phyloP scores from a whole-genome alignment of 2,113 vertebrate genomes.

The Machaerirhynchus nigripectus region DNA sequence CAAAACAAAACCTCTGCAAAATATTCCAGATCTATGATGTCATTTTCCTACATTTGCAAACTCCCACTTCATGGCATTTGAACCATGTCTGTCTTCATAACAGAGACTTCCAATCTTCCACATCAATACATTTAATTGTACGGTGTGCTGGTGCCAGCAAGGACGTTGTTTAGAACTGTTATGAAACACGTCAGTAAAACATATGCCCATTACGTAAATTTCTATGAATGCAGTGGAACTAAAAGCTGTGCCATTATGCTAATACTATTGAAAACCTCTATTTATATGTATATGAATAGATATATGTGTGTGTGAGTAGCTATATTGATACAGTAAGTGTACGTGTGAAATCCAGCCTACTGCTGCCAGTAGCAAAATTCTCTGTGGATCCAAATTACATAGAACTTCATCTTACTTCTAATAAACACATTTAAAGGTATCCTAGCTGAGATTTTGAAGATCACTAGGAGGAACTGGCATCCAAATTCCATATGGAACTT shows the following conservation, averaged over 20 bases:
- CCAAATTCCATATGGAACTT: neutral
- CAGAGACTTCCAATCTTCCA: neutral
- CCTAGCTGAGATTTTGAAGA: neutral
- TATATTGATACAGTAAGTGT: neutral
- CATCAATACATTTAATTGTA: neutral
- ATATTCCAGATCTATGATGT: neutral
- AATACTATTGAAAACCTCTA: neutral
- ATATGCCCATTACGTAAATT: neutral
- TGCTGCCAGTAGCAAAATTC: neutral
- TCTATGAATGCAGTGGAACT: neutral
- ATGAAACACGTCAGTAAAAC: neutral
- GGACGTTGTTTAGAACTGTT: neutral
- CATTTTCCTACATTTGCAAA: neutral
- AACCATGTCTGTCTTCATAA: neutral
- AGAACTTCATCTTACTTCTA: neutral
- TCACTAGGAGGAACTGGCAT: neutral
- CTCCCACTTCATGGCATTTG: neutral
- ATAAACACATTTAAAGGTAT: neutral
- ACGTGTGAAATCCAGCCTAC: neutral
- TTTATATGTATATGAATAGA: neutral
- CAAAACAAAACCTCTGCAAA: neutral
- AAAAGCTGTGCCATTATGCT: neutral
- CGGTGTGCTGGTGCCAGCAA: neutral
- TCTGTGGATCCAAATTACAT: neutral
- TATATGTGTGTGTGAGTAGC: neutral